These are phyloP conservation scores for Nymphalis urticae DNA, from an alignment of 2,888 invertebrate genomes.

Conservation along the genomic window DNA sequence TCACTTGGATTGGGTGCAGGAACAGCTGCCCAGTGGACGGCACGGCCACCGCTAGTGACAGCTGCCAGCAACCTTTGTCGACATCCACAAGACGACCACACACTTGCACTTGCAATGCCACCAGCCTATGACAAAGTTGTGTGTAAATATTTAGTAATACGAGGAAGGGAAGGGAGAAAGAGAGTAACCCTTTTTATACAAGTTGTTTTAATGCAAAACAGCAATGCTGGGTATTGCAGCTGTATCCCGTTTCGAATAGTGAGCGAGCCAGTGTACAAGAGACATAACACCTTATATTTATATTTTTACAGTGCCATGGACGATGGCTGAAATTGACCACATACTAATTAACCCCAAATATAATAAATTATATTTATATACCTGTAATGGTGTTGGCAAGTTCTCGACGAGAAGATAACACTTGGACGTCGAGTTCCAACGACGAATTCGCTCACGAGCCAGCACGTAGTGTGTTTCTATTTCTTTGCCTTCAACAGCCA, in stretches of 20 bases:
- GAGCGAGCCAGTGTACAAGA: too few species aligned
- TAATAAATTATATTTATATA: constrained; percentile 45
- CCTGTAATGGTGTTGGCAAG: constrained; percentile 84
- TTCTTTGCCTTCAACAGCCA: constrained; percentile 86
- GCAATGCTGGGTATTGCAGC: too few species aligned
- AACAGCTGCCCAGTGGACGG: constrained; percentile 84
- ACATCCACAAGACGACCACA: constrained; percentile 85
- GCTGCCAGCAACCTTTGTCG: constrained; percentile 83
- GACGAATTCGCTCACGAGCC: constrained; percentile 83
- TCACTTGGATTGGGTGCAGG: constrained; percentile 71
- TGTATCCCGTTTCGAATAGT: too few species aligned
- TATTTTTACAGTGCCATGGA: too few species aligned
- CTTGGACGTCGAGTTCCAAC: constrained; percentile 86
- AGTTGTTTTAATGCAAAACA: too few species aligned
- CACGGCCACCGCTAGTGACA: constrained; percentile 84
- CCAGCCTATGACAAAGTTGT: constrained; percentile 73
- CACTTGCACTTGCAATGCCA: constrained; percentile 83
- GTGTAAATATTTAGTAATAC: neutral
- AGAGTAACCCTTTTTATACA: too few species aligned
- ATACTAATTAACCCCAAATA: too few species aligned
- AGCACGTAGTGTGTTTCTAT: constrained; percentile 86
- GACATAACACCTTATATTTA: too few species aligned
- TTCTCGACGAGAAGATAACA: constrained; percentile 85
- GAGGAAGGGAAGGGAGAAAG: too few species aligned
- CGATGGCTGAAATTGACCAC: too few species aligned